These are phyloP conservation scores for Corapipo altera DNA, from an alignment of 2,113 vertebrate genomes.

Conservation along the genomic window DNA sequence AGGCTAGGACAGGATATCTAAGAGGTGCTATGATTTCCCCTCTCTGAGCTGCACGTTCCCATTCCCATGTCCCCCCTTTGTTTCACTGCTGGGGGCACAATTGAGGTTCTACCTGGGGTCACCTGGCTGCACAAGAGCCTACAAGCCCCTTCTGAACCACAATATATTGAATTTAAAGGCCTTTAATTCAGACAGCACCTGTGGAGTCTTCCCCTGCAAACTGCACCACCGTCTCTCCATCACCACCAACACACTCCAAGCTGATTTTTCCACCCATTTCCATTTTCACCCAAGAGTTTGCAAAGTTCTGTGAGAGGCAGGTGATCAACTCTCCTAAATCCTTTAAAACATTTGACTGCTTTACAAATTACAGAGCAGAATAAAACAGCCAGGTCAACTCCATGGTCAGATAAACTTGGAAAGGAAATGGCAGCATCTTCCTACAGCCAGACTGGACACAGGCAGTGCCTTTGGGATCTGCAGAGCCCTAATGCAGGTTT, in stretches of 20 bases:
- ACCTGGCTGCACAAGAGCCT: neutral
- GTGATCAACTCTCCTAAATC: neutral
- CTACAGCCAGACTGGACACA: accelerated
- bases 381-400: neutral
- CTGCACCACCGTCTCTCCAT: neutral
- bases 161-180: neutral
- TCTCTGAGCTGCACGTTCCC: neutral
- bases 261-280: neutral
- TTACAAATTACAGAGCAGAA: neutral
- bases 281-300: neutral
- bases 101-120: neutral
- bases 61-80: neutral
- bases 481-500: neutral
- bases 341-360: neutral
- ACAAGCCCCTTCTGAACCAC: neutral
- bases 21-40: neutral
- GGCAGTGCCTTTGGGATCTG: neutral
- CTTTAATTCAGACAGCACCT: neutral
- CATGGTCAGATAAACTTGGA: neutral
- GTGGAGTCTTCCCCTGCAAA: neutral
- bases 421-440: neutral
- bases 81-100: neutral
- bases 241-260: neutral
- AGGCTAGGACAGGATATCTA: neutral
- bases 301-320: neutral